Conservation (phyloP, 2,797 vertebrate genomes). For the Thalassophryne amazonica region DNA sequence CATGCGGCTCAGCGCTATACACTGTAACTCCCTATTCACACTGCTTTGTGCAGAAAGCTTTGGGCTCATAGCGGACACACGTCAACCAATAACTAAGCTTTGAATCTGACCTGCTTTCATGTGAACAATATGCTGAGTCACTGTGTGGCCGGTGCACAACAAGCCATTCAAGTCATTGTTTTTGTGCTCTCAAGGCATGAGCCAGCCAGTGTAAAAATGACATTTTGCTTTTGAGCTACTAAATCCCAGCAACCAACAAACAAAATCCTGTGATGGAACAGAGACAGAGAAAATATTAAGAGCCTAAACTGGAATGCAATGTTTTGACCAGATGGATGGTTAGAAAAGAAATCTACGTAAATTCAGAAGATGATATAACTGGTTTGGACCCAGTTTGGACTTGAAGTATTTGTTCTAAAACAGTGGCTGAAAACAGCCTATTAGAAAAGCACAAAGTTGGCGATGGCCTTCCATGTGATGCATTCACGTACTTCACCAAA, state of each 20-base stretch:
- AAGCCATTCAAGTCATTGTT: constrained; percentile 1
- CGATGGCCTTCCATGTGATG: no score
- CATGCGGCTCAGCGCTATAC: constrained; percentile 30
- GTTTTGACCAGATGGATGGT: background rate
- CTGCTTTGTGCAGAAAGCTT: constrained; percentile 23
- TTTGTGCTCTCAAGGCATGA: background rate
- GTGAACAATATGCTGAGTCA: constrained; percentile 21
- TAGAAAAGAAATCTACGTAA: background rate
- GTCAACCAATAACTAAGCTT: constrained; percentile 5
- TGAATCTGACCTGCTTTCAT: constrained; percentile 16
- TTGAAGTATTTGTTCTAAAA: no score
- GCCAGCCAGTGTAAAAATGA: background rate
- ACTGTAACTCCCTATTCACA: constrained; percentile 13
- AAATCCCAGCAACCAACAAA: background rate
- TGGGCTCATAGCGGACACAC: constrained; percentile 12
- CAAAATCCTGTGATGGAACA: background rate
- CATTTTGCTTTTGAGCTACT: background rate
- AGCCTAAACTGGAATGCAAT: background rate
- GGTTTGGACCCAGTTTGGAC: background rate
- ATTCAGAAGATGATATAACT: background rate
- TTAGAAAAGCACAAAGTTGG: no score
- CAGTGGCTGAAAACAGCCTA: no score
- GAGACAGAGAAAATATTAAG: background rate
- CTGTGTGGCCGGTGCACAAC: background rate
- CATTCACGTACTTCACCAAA: no score